Evolutionary conservation across 2,888 invertebrate species (phyloP), one percentile per base, ranked within the genome.

Genomic region (Callosobruchus maculatus): DNA sequence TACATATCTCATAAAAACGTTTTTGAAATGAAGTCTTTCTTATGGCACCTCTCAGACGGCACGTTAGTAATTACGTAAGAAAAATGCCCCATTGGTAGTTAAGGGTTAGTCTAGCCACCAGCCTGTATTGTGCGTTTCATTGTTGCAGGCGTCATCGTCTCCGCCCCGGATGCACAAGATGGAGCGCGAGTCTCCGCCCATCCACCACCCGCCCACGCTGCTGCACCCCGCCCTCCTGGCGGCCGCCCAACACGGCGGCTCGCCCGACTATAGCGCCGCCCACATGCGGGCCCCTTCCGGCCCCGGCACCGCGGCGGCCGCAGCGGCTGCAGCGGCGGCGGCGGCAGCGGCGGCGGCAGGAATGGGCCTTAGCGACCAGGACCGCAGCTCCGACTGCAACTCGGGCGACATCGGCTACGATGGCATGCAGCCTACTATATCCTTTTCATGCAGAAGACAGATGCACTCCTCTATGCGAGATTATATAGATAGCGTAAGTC

Each of bases 401-500:
- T 94, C 95, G 84, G 95, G 93, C 78, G 96, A 96, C 88, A 94
- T 95, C 89, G 93, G 93, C 85, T 96, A 95, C 91, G 97, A 96
- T 88, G 95, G 95, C 88, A 92, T 95, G 89, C 95, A 95, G 90
- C 95, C 96, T 93, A 95, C 96, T 92, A 96, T 97, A 95, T 96
- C 96, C 94, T 96, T 96, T 95, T 92, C 91, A 90, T 92, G 84
- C 86, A 86, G 26, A 26, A 26, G 26, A 7, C 26, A 26, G 26
- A 26, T 26, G 26, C 26, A 26, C 26, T 26, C 26, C 3, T 26
- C 26, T 26, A 26, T 26, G 26, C 26, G 26, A 26, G 26, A 26
- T 26, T 26, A 26, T 26, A 26, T 26, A 2, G 26, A 26, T 26
- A 26, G 26, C 26, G 26, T 26, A 26, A 26, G 26, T 26, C 26